A percentile compares a stretch with the other conserved stretches of the same genome.
phyloP scores from a whole-genome alignment of 2,888 invertebrate species.

The Athalia circularis region DNA sequence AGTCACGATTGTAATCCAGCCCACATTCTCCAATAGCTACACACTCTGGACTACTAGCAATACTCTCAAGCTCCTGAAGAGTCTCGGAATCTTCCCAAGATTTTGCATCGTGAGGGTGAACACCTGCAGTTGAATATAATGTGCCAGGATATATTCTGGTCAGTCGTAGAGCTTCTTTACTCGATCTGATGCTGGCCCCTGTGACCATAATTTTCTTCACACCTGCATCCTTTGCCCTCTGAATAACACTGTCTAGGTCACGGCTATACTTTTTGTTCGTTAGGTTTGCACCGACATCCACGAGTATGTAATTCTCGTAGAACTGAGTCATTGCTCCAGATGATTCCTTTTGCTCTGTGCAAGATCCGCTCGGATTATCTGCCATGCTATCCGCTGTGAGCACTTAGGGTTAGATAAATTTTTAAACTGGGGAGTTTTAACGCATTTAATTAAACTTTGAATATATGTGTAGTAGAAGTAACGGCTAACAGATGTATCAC shows the following conservation, averaged over 20 bases:
- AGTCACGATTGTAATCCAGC: slow-evolving; percentile 94
- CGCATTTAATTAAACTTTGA: background rate
- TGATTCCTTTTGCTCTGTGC: slow-evolving; percentile 53
- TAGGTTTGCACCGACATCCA: slow-evolving; percentile 94
- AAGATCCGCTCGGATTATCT: slow-evolving; percentile 64
- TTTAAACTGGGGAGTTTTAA: slow-evolving; percentile 1
- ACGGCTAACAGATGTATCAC: too few relatives aligned
- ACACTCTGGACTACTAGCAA: slow-evolving; percentile 90
- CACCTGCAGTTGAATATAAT: slow-evolving; percentile 93
- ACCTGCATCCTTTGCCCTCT: slow-evolving; percentile 94
- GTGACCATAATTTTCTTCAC: slow-evolving; percentile 97
- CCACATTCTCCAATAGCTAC: slow-evolving; percentile 97
- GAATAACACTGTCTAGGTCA: slow-evolving; percentile 93
- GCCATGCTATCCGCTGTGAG: slow-evolving; percentile 49
- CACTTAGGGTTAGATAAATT: background rate
- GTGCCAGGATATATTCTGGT: slow-evolving; percentile 93
- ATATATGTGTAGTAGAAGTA: too few relatives aligned
- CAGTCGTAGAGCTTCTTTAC: slow-evolving; percentile 92
- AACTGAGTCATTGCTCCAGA: slow-evolving; percentile 82
- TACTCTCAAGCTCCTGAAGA: slow-evolving; percentile 80
- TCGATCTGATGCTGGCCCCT: slow-evolving; percentile 91
- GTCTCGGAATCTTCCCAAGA: slow-evolving; percentile 82
- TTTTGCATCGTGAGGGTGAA: slow-evolving; percentile 96
- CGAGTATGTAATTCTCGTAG: slow-evolving; percentile 93
- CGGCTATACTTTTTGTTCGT: slow-evolving; percentile 95